Evolutionary conservation across 1,140 invertebrate species (phyloP).

Genomic region (Cepaea nemoralis): DNA sequence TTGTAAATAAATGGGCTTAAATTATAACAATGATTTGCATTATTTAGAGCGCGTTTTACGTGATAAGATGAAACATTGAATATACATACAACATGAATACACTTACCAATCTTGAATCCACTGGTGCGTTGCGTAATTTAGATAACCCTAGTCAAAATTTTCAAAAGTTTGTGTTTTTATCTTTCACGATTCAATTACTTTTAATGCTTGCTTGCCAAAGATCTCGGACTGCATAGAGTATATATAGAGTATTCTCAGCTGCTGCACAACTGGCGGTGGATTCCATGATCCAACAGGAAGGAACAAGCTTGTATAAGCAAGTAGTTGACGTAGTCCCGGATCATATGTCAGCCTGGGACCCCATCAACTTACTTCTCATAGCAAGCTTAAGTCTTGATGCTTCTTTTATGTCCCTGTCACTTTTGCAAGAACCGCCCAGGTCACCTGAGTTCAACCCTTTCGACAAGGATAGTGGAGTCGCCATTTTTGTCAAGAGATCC

Average conservation of each 20-base stretch:
- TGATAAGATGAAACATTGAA: too few species aligned
- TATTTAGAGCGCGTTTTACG: too few species aligned
- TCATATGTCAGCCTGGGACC: conserved; percentile 58
- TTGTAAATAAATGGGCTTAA: too few species aligned
- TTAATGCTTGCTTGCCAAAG: too few species aligned
- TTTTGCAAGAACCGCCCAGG: background rate
- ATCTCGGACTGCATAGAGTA: too few species aligned
- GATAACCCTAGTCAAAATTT: too few species aligned
- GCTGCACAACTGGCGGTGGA: background rate
- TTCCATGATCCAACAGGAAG: background rate
- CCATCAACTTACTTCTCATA: conserved; percentile 63
- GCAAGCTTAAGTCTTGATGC: background rate
- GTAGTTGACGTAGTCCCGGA: conserved; percentile 67
- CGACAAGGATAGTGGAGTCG: background rate
- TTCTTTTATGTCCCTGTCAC: background rate
- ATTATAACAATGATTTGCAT: too few species aligned
- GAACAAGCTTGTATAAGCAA: conserved; percentile 41
- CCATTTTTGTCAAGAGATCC: background rate
- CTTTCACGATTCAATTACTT: too few species aligned
- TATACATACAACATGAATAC: too few species aligned
- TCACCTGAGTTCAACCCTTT: background rate
- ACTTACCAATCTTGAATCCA: too few species aligned
- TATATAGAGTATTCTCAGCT: background rate
- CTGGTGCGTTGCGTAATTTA: too few species aligned
- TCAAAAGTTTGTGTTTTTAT: too few species aligned